Evolutionary conservation across 1,140 invertebrate genomes (phyloP).

Genomic region (Trachelipus rathkii): DNA sequence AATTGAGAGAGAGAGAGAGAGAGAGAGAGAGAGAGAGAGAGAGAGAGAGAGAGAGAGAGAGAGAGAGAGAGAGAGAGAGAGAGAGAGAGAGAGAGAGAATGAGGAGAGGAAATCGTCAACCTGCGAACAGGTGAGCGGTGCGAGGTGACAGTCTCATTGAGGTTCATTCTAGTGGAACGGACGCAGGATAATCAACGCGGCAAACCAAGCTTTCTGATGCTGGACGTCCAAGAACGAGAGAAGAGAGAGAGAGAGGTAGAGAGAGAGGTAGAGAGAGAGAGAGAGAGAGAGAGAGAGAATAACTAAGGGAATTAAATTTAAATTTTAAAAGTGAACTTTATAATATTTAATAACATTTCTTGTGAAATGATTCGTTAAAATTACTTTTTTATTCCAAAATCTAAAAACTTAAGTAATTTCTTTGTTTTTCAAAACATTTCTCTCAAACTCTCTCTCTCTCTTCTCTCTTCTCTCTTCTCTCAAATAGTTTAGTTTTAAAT

Average conservation of each 20-base stretch:
- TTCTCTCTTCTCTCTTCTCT: no score
- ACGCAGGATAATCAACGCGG: slow-evolving; percentile 7
- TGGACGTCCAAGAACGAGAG: neutral
- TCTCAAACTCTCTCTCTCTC: no score
- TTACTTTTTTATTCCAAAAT: no score
- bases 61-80: neutral
- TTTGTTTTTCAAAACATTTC: no score
- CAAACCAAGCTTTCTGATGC: neutral
- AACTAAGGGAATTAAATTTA: no score
- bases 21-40: neutral
- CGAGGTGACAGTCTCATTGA: slow-evolving; percentile 6
- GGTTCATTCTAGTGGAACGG: slow-evolving; percentile 8
- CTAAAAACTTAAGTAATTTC: no score
- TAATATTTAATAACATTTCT: no score
- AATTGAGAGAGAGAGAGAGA: neutral
- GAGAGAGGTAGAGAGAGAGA: no score
- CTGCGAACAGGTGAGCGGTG: neutral
- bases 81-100: slow-evolving; percentile 1
- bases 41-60: neutral
- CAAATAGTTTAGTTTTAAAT: no score
- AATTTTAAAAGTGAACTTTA: no score
- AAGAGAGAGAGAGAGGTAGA: neutral
- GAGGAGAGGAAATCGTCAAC: neutral
- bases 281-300: no score
- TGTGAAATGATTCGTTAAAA: no score